Conservation (phyloP, 1,140 invertebrate genomes). For the Liolophura sinensis region DNA sequence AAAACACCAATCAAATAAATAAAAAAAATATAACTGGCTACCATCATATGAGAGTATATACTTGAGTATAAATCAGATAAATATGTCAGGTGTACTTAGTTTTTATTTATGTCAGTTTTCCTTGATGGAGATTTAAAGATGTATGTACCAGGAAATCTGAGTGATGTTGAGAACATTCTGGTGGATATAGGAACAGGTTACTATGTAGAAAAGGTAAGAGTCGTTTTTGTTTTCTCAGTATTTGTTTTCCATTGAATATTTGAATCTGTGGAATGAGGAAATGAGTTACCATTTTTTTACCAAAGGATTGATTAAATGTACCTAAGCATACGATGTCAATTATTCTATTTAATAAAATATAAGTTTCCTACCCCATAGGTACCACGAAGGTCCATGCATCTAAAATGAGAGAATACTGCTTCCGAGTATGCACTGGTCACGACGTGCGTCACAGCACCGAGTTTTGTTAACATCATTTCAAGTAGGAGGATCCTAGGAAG, state of each 20-base stretch:
- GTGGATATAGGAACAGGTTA: constrained; percentile 95
- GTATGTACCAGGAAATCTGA: constrained; percentile 88
- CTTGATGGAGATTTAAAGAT: constrained; percentile 63
- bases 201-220: constrained; percentile 82
- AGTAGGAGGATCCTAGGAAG: too few relatives aligned
- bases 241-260: neutral
- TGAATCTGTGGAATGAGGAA: too few relatives aligned
- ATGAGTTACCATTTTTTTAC: neutral
- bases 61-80: neutral
- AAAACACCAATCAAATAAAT: neutral
- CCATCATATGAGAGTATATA: neutral
- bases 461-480: too few relatives aligned
- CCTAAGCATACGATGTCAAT: too few relatives aligned
- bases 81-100: constrained; percentile 16
- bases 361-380: too few relatives aligned
- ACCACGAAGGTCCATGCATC: too few relatives aligned
- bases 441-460: too few relatives aligned
- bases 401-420: too few relatives aligned
- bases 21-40: neutral
- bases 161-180: constrained; percentile 80
- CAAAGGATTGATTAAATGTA: neutral
- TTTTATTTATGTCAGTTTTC: constrained; percentile 14
- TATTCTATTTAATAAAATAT: too few relatives aligned
- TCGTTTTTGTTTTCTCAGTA: constrained; percentile 7
- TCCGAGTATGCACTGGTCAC: too few relatives aligned